Evolutionary conservation across 1,140 invertebrate species (phyloP), one percentile per base, ranked within the genome.

Genomic region (Lysiphlebus fabarum): DNA sequence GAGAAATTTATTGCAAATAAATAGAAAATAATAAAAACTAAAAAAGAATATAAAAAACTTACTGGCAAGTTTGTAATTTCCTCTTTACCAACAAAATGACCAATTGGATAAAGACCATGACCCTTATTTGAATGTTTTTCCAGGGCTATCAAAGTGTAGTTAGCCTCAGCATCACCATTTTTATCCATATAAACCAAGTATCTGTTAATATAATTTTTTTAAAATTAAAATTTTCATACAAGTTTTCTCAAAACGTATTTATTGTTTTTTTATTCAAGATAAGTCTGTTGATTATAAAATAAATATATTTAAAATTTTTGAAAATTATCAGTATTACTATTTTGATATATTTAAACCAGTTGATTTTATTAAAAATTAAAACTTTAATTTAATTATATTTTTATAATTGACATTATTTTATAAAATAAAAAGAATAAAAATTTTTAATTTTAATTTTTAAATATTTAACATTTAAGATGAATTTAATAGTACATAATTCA

Each of bases 121-220:
- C 75, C 67, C 65, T 69, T 68, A 12, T 62, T 44, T 53, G 69
- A 12, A 75, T 73, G 44, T 70, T 72, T 70, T 82, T 85, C 65
- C 84, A 75, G 72, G 2, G 89, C 87, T 62, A 98, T 84, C 54
- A 98, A 79, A 0, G 94, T 96, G 78, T 97, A 98, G 83, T 98
- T 98, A 11, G 95, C 96, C 69, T 94, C 91, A 0, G 96, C 93
- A 70, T 98, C 95, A 0, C 93, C 95, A 68, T 93, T 93, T 65
- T 92, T 87, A 72, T 98, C 94, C 83, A 98, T 95, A 65, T 93
- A 89, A 4, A 94, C 90, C 77, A 89, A 87, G 75, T 94, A 96
- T 40, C 90, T 93, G 70, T 34, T 7, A 42, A 53, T 14, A 48
- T 11, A 5, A 40, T 36, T n/a, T n/a, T n/a, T n/a, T 57, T n/a